These are phyloP conservation scores for Donacobius atricapilla DNA, from an alignment of 2,113 vertebrate genomes.

Conservation along the genomic window DNA sequence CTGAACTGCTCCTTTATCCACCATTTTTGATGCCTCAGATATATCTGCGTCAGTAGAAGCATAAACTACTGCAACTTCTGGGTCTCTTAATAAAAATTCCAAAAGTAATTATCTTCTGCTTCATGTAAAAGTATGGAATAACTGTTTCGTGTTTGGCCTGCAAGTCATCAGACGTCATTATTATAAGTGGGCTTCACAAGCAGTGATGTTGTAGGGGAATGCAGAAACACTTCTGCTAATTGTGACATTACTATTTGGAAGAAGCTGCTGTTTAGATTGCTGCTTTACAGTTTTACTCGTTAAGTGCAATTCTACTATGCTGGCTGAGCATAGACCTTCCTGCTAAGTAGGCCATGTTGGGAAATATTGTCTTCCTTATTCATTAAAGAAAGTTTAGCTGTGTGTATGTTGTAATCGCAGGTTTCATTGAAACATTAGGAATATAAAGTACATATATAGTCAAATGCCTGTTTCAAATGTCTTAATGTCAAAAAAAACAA, in stretches of 20 bases:
- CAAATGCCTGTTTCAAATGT: neutral
- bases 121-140: neutral
- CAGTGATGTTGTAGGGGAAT: neutral
- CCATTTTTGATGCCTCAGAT: conserved; percentile 1
- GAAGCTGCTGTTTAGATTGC: neutral
- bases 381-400: neutral
- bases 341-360: neutral
- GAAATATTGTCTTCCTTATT: neutral
- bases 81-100: conserved; percentile 10
- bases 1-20: neutral
- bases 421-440: neutral
- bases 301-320: neutral
- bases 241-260: neutral
- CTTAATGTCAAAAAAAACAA: neutral
- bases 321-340: neutral
- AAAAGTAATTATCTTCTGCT: neutral
- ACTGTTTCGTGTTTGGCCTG: conserved; percentile 3
- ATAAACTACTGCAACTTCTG: neutral
- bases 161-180: neutral
- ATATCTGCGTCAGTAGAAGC: neutral
- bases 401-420: neutral
- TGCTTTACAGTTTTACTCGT: neutral
- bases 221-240: neutral
- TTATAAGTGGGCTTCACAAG: neutral
- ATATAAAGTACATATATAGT: neutral